Base-by-base conservation (phyloP, 1,140 invertebrate species). In the Wiebesia pumilae region DNA sequence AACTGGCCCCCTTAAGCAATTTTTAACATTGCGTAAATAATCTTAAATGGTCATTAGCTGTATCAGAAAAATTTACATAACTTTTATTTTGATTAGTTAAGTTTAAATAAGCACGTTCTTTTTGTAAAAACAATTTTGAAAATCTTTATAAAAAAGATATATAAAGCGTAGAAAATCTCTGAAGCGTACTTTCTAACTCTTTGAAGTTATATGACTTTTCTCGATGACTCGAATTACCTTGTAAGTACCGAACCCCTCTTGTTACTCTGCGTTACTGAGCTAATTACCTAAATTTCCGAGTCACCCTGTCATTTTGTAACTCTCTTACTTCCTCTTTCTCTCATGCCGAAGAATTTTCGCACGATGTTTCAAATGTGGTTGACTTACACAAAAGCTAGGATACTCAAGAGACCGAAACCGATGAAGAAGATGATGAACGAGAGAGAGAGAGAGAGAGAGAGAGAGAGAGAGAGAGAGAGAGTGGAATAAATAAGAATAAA, bases 331-430 rank as follows among this genome's bases (percentile, higher is more conserved):
- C 43, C 21, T 84, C 54, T 84, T 38, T 40, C 27, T 84, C 43
- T 77, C 38, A 19, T 35, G 43, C 40, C 27, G 33, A 77, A 16
- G 33, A 40, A 19, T 51, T 14, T 40, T n/a, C 16, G 16, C 21
- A 27, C 51, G 35, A 58, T 21, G 24, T 69, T 69, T 19, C 47
- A 6, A 35, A 33, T 30, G 33, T 12, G 38, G 69, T 33, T 58
- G 81, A 83, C 67, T 73, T 83, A 54, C 81, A 73, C 73, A 73
- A 73, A 83, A 83, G 67, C 67, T 54, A 71, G 47, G 21, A 73
- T 16, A 73, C 62, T 35, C 33, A 16, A 35, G 47, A 71, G 81
- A 33, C 27, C 7, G 40, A 47, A 12, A 0, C 12, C 30, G 58
- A 51, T 0, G 14, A 47, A 51, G 7, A 78, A 51, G 43, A 78